These are phyloP conservation scores for Ceratothoa steindachneri DNA, from an alignment of 2,888 invertebrate species.

Conservation along the genomic window DNA sequence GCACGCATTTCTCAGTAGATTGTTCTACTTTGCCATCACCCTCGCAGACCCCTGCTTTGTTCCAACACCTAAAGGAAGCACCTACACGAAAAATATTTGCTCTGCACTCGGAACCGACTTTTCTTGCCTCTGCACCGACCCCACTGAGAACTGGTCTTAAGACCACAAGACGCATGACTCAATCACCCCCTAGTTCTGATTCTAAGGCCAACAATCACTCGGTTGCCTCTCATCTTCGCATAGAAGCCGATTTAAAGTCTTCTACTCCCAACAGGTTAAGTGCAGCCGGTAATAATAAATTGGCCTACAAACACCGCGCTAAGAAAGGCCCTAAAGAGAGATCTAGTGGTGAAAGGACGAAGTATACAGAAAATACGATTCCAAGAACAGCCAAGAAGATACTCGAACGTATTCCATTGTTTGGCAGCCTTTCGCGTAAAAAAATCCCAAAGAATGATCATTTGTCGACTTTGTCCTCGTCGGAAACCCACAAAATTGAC, in stretches of 20 bases:
- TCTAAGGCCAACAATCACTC: neutral
- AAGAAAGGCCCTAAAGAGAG: neutral
- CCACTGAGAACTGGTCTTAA: neutral
- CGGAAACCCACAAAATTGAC: no score
- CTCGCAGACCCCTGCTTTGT: neutral
- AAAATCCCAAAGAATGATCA: no score
- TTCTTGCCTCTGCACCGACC: neutral
- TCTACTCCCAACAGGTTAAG: neutral
- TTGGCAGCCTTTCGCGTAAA: neutral
- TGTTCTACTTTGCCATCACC: neutral
- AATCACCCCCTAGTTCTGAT: neutral
- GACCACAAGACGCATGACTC: neutral
- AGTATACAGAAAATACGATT: neutral
- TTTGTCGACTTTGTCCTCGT: no score
- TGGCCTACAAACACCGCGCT: neutral
- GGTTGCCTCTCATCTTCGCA: neutral
- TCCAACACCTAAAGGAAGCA: neutral
- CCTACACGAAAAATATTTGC: neutral
- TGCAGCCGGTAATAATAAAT: conserved; percentile 6
- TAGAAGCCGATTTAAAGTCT: neutral
- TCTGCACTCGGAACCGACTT: neutral
- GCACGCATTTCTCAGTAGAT: neutral
- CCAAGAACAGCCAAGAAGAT: neutral
- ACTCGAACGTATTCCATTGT: neutral
- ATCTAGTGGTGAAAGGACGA: neutral